Evolutionary conservation across 2,113 vertebrate species (phyloP).

Genomic region (Limnothrissa miodon): DNA sequence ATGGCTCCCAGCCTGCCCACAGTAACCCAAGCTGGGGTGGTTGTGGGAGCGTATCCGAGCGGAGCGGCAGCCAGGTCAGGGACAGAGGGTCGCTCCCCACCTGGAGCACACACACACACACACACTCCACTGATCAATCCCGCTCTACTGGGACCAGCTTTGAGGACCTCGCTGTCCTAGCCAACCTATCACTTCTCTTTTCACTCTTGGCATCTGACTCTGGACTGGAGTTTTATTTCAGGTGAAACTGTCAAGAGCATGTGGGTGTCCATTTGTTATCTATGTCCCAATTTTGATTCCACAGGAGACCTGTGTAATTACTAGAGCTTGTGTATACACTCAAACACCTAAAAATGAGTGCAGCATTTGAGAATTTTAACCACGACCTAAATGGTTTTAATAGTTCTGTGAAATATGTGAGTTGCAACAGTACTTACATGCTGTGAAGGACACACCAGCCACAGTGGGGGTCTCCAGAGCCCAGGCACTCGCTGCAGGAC

Average conservation of each 20-base stretch:
- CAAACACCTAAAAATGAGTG: background rate
- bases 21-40: background rate
- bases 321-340: background rate
- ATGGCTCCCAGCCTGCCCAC: background rate
- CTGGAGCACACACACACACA: background rate
- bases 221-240: background rate
- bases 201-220: background rate
- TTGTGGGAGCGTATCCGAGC: background rate
- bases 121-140: slow-evolving; percentile 7
- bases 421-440: slow-evolving; percentile 75
- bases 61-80: background rate
- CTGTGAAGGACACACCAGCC: slow-evolving; percentile 99
- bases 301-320: background rate
- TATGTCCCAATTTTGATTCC: background rate
- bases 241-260: background rate
- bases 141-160: background rate
- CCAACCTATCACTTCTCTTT: background rate
- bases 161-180: background rate
- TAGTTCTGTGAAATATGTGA: background rate
- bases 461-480: slow-evolving; percentile 94
- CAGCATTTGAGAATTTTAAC: background rate
- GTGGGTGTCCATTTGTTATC: background rate
- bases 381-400: background rate
- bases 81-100: background rate
- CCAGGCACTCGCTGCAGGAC: slow-evolving; percentile 88